phyloP scores from a whole-genome alignment of 2,888 invertebrate genomes.

The Archips xylosteana region DNA sequence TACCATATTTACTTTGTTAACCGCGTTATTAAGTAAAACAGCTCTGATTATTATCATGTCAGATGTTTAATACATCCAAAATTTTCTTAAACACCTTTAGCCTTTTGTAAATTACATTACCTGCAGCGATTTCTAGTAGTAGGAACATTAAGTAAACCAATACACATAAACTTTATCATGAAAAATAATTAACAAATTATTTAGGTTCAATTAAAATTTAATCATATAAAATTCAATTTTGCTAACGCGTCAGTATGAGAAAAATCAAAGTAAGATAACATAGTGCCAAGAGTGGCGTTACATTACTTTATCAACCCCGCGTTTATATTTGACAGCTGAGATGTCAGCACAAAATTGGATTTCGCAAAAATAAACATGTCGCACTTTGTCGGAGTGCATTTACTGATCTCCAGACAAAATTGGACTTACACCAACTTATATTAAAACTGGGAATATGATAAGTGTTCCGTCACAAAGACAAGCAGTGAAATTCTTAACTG shows the following conservation, averaged over 20 bases:
- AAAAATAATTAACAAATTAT: slow-evolving; percentile 27
- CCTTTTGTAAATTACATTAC: too few species aligned
- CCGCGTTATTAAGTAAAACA: too few species aligned
- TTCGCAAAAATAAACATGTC: slow-evolving; percentile 55
- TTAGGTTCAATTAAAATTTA: not conserved
- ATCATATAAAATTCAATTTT: slow-evolving; percentile 24
- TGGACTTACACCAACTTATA: not conserved
- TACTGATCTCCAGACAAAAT: slow-evolving; percentile 3
- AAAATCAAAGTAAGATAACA: slow-evolving; percentile 19
- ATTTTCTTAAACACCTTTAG: too few species aligned
- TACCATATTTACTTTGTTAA: too few species aligned
- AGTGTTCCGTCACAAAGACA: not conserved
- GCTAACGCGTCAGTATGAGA: slow-evolving; percentile 23
- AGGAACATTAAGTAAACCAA: too few species aligned
- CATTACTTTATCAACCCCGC: slow-evolving; percentile 48
- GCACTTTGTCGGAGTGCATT: slow-evolving; percentile 41
- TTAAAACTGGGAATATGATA: slow-evolving; percentile 3
- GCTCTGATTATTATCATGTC: too few species aligned
- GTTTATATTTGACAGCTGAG: slow-evolving; percentile 70
- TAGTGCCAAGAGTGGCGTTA: slow-evolving; percentile 13
- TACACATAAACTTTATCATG: slow-evolving; percentile 23
- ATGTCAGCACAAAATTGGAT: slow-evolving; percentile 60
- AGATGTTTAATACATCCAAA: too few species aligned
- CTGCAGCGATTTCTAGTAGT: too few species aligned
- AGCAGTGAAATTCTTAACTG: not conserved